phyloP scores from a whole-genome alignment of 1,140 invertebrate species.

The Cardiocondyla obscurior region DNA sequence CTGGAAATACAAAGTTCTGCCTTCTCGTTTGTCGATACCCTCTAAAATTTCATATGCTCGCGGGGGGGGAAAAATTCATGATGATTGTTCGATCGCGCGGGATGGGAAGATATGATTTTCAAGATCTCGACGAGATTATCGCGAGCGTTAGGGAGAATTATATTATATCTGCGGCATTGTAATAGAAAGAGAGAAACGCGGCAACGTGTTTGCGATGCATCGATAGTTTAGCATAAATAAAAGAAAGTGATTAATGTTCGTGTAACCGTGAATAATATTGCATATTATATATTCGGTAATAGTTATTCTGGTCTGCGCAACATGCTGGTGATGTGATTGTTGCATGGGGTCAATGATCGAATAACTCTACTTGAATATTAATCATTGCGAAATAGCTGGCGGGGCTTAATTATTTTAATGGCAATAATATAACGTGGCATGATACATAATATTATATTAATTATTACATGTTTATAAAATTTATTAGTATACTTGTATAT shows the following conservation, averaged over 20 bases:
- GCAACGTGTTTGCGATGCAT: not conserved
- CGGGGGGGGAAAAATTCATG: constrained; percentile 2
- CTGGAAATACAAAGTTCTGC: constrained; percentile 30
- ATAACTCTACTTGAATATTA: constrained; percentile 19
- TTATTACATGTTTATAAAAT: constrained; percentile 36
- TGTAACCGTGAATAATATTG: constrained; percentile 26
- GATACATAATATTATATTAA: constrained; percentile 40
- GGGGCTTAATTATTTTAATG: constrained; percentile 49
- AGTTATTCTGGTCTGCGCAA: not conserved
- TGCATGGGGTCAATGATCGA: constrained; percentile 1
- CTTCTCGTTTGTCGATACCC: constrained; percentile 8
- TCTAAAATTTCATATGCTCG: constrained; percentile 28
- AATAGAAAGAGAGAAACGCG: not conserved
- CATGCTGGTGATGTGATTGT: not conserved
- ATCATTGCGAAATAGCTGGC: constrained; percentile 32
- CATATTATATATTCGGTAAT: not conserved
- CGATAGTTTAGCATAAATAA: constrained; percentile 8
- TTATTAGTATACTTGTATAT: not conserved
- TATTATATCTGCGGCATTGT: too few relatives aligned
- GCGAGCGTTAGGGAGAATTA: not conserved
- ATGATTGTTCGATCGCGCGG: not conserved
- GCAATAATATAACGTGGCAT: constrained; percentile 12
- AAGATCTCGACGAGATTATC: not conserved
- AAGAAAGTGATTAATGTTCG: not conserved
- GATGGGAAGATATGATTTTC: not conserved